Evolutionary conservation across 2,888 invertebrate genomes (phyloP).

Genomic region (Hypomecis punctinalis): DNA sequence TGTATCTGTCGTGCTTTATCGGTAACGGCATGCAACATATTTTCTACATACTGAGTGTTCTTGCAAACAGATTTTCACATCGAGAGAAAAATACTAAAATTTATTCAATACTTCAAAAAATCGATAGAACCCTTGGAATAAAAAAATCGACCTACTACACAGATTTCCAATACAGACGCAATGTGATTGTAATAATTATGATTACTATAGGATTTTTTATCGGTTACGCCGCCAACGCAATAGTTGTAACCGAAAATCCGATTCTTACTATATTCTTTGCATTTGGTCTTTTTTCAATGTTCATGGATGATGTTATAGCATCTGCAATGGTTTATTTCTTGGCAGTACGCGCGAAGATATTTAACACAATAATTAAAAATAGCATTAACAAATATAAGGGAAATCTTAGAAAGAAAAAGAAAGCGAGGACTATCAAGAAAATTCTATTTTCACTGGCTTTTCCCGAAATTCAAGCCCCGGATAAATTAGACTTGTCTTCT

Average conservation of each 20-base stretch:
- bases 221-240: slow-evolving; percentile 39
- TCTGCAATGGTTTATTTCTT: slow-evolving; percentile 47
- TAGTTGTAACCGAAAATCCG: slow-evolving; percentile 39
- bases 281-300: slow-evolving; percentile 33
- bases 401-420: slow-evolving; percentile 6
- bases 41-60: slow-evolving; percentile 42
- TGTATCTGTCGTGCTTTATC: slow-evolving; percentile 32
- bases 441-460: slow-evolving; percentile 15
- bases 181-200: slow-evolving; percentile 34
- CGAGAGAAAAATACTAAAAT: slow-evolving; percentile 40
- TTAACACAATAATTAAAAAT: slow-evolving; percentile 46
- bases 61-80: slow-evolving; percentile 44
- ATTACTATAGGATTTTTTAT: slow-evolving; percentile 34
- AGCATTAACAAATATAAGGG: slow-evolving; percentile 16
- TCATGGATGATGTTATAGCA: slow-evolving; percentile 47
- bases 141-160: slow-evolving; percentile 38
- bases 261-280: slow-evolving; percentile 33
- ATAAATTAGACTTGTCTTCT: slow-evolving; percentile 11
- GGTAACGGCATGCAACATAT: slow-evolving; percentile 39
- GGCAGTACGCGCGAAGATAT: slow-evolving; percentile 41
- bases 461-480: slow-evolving; percentile 22
- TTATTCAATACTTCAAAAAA: slow-evolving; percentile 47
- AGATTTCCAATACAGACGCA: slow-evolving; percentile 40
- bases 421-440: slow-evolving; percentile 14
- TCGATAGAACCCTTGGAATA: slow-evolving; percentile 46